These are phyloP conservation scores for Piscicola geometra DNA, from an alignment of 2,888 invertebrate species.

Conservation along the genomic window DNA sequence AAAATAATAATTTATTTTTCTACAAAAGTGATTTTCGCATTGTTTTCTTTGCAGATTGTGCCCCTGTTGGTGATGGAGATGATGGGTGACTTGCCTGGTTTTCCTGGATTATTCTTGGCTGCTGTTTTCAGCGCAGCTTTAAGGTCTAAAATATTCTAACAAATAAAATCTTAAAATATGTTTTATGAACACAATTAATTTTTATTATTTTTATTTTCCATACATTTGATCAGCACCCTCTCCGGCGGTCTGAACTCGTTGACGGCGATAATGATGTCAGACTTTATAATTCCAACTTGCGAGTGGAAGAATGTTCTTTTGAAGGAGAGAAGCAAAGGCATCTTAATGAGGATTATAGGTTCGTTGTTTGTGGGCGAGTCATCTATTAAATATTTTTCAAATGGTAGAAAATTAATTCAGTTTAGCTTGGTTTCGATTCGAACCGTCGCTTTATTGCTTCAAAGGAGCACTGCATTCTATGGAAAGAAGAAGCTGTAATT, in stretches of 20 bases:
- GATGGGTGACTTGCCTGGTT: neutral
- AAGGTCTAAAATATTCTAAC: neutral
- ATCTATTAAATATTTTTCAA: too few relatives aligned
- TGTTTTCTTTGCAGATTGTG: neutral
- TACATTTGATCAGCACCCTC: neutral
- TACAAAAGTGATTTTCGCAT: neutral
- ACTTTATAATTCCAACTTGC: neutral
- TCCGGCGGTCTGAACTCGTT: conserved; percentile 7
- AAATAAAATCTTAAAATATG: too few relatives aligned
- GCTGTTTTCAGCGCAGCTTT: conserved; percentile 2
- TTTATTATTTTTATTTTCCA: neutral
- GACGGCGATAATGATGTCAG: neutral
- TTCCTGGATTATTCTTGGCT: neutral
- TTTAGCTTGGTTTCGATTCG: neutral
- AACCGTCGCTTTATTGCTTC: neutral
- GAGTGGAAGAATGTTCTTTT: neutral
- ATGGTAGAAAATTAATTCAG: too few relatives aligned
- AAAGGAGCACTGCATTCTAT: too few relatives aligned
- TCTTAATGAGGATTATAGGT: conserved; percentile 8
- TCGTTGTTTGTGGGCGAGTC: neutral
- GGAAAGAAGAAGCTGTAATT: too few relatives aligned
- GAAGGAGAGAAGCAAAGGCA: neutral
- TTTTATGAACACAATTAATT: neutral
- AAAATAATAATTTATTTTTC: too few relatives aligned
- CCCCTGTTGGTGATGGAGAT: conserved; percentile 9